These are phyloP conservation scores for Petrocephalus zakoni DNA, from an alignment of 2,113 vertebrate species.

Conservation along the genomic window DNA sequence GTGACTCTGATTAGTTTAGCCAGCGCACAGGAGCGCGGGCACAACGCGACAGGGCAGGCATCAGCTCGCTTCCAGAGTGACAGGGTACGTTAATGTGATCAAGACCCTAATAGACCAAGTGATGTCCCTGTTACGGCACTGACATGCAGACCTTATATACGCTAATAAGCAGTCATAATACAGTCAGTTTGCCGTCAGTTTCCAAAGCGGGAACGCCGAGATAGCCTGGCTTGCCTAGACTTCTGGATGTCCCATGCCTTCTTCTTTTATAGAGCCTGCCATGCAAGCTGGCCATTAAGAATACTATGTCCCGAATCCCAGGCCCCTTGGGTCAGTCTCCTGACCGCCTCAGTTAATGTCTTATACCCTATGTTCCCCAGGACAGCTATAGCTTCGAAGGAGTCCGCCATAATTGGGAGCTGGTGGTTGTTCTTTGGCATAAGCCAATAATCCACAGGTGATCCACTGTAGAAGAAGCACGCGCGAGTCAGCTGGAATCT, in stretches of 20 bases:
- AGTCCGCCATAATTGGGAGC: neutral
- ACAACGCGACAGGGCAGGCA: neutral
- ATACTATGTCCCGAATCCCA: neutral
- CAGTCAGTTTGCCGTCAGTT: neutral
- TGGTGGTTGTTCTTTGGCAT: neutral
- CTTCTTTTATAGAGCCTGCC: neutral
- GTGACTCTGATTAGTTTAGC: conserved; percentile 17
- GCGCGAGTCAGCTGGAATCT: neutral
- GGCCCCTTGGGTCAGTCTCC: neutral
- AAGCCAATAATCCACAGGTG: conserved; percentile 1
- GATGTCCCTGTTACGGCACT: conserved; percentile 4
- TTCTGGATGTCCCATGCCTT: neutral
- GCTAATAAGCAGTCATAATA: conserved; percentile 8
- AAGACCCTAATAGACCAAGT: conserved; percentile 12
- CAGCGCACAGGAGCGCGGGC: neutral
- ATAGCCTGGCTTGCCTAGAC: neutral
- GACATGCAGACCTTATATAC: conserved; percentile 17
- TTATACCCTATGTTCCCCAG: neutral
- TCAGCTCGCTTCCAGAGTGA: neutral
- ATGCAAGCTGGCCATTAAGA: neutral
- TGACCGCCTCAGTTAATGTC: neutral
- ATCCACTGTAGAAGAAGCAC: neutral
- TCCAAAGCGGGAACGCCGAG: neutral
- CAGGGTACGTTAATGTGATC: conserved; percentile 13
- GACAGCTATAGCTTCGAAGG: neutral